phyloP scores from a whole-genome alignment of 2,113 vertebrate species.

The Prochilodus magdalenae region DNA sequence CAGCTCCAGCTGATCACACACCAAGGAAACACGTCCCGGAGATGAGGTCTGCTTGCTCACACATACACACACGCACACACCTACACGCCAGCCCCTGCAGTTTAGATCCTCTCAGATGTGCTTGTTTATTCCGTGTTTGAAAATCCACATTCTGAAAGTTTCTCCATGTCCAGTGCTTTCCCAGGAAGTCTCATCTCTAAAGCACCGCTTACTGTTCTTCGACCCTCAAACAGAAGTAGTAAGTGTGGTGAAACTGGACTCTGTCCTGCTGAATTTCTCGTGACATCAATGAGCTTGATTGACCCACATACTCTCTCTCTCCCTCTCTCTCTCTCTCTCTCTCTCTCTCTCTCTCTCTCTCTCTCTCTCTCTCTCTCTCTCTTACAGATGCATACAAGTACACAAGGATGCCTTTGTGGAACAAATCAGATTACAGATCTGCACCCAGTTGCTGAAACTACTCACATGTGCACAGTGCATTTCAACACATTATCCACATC shows the following conservation, averaged over 20 bases:
- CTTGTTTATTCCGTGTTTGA: background rate
- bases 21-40: background rate
- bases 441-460: background rate
- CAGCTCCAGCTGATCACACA: background rate
- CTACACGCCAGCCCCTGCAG: background rate
- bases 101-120: background rate
- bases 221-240: background rate
- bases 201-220: background rate
- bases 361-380: slow-evolving; percentile 13
- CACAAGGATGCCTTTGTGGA: slow-evolving; percentile 38
- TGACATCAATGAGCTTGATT: slow-evolving; percentile 38
- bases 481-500: background rate
- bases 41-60: background rate
- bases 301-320: slow-evolving; percentile 16
- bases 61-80: background rate
- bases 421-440: slow-evolving; percentile 50
- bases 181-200: background rate
- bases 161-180: background rate
- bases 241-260: slow-evolving; percentile 12
- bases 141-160: background rate
- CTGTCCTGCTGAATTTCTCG: slow-evolving; percentile 24
- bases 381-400: slow-evolving; percentile 9
- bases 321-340: background rate
- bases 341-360: slow-evolving; percentile 15
- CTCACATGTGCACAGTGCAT: background rate